These are phyloP conservation scores for Pollachius pollachius DNA, from an alignment of 2,113 vertebrate genomes.

Conservation along the genomic window DNA sequence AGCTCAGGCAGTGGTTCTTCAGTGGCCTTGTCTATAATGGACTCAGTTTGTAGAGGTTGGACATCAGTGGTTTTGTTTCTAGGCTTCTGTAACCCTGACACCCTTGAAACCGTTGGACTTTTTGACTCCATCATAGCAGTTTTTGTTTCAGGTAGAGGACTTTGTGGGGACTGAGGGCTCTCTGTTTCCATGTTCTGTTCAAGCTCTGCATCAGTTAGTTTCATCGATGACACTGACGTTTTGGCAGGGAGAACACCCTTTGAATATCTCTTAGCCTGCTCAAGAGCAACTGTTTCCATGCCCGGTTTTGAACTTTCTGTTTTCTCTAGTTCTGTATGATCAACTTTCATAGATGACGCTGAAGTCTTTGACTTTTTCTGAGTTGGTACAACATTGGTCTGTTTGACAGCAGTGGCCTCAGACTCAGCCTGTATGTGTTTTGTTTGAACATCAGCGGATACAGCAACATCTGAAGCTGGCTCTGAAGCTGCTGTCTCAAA, in stretches of 20 bases:
- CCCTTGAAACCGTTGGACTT: too few species aligned
- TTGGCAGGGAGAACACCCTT: slow-evolving; percentile 2
- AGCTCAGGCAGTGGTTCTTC: too few species aligned
- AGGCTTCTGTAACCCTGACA: too few species aligned
- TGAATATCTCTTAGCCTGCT: slow-evolving; percentile 32
- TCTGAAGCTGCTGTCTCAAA: background rate
- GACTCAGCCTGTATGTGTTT: too few species aligned
- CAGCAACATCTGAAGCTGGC: background rate
- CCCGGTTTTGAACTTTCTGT: background rate
- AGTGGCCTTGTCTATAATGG: too few species aligned
- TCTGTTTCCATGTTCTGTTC: background rate
- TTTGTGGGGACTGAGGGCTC: too few species aligned
- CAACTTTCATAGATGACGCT: background rate
- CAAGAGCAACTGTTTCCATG: slow-evolving; percentile 1
- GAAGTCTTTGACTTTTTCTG: slow-evolving; percentile 14
- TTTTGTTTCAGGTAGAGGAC: too few species aligned
- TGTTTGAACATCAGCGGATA: too few species aligned
- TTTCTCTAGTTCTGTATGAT: slow-evolving; percentile 13
- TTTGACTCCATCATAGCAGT: too few species aligned
- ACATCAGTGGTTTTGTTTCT: too few species aligned
- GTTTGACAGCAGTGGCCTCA: background rate
- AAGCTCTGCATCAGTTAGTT: background rate
- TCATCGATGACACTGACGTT: background rate
- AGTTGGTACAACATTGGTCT: slow-evolving; percentile 21
- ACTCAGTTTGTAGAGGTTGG: too few species aligned